Conservation (phyloP, 2,888 invertebrate genomes). For the Microchrysa polita region DNA sequence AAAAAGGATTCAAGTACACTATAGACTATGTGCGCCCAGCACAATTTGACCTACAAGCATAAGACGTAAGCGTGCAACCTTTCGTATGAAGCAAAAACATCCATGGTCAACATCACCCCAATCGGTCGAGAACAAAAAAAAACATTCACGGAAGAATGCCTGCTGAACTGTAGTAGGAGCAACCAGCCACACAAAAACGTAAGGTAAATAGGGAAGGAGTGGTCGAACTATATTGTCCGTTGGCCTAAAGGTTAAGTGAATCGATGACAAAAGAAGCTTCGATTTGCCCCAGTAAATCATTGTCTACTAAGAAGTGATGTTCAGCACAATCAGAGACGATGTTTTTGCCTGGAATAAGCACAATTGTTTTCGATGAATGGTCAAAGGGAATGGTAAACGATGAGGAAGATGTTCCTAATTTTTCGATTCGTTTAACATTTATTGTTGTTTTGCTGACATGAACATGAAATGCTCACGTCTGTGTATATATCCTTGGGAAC, state of each 20-base stretch:
- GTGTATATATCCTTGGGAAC: too few species aligned
- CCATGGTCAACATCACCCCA: too few species aligned
- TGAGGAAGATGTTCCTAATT: constrained; percentile 28
- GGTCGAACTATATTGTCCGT: background rate
- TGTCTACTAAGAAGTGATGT: constrained; percentile 17
- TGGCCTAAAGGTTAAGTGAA: constrained; percentile 23
- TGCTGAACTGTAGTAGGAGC: too few species aligned
- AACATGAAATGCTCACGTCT: too few species aligned
- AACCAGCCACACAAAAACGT: too few species aligned
- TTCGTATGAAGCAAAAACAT: constrained; percentile 13
- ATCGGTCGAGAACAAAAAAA: too few species aligned
- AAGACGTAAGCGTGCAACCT: background rate
- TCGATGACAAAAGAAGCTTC: constrained; percentile 21
- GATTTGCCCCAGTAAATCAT: constrained; percentile 36
- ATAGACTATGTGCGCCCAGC: too few species aligned
- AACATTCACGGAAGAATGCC: too few species aligned
- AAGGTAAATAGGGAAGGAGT: background rate
- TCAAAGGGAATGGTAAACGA: background rate
- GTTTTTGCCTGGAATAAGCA: background rate
- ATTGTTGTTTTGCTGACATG: constrained; percentile 20
- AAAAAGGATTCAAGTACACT: too few species aligned
- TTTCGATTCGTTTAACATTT: constrained; percentile 40
- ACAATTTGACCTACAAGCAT: too few species aligned
- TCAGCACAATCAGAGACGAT: background rate
- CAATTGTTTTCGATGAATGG: background rate